Conservation (phyloP, 1,140 invertebrate species). For the Brachionus manjavacas region DNA sequence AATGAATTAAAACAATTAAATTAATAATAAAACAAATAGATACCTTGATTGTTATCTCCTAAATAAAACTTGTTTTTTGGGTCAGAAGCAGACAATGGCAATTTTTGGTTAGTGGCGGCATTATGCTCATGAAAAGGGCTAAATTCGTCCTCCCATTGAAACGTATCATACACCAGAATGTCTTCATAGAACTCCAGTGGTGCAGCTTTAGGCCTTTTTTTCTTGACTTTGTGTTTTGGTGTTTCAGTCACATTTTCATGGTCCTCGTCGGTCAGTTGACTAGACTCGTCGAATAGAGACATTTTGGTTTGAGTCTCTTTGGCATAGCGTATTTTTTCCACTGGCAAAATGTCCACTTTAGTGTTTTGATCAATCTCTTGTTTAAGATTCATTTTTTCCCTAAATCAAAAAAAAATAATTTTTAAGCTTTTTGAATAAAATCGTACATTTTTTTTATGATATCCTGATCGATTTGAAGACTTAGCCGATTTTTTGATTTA, state of each 20-base stretch:
- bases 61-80: neutral
- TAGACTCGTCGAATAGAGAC: neutral
- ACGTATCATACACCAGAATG: slow-evolving; percentile 22
- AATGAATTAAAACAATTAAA: neutral
- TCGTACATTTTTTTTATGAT: neutral
- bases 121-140: neutral
- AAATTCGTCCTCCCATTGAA: slow-evolving; percentile 42
- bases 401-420: neutral
- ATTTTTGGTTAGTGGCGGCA: neutral
- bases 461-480: slow-evolving; percentile 4
- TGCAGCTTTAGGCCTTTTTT: neutral
- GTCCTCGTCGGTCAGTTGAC: neutral
- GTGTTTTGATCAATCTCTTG: neutral
- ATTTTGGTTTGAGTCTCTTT: slow-evolving; percentile 35
- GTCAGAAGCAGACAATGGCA: neutral
- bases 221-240: neutral
- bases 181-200: slow-evolving; percentile 14
- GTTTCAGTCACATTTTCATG: neutral
- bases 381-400: slow-evolving; percentile 24
- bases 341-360: slow-evolving; percentile 17
- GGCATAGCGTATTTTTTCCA: slow-evolving; percentile 29
- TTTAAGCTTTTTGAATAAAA: neutral
- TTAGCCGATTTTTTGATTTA: neutral
- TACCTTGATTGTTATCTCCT: neutral
- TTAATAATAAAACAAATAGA: neutral